phyloP scores from a whole-genome alignment of 2,888 invertebrate species.

The Agonopterix arenella region DNA sequence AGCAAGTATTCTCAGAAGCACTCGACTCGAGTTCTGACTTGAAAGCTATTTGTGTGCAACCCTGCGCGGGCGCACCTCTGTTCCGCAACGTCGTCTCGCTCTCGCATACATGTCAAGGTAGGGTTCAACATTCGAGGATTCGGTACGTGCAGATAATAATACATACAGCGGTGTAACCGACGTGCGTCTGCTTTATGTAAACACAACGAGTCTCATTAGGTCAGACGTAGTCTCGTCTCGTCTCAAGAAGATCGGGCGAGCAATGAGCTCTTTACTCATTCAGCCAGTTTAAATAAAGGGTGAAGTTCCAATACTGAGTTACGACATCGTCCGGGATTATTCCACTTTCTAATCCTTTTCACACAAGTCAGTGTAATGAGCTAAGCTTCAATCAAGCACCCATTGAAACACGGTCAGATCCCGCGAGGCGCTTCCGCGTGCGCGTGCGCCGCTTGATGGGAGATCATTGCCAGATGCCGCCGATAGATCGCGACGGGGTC shows the following conservation, averaged over 20 bases:
- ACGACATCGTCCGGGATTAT: conserved; percentile 27
- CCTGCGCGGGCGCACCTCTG: conserved; percentile 58
- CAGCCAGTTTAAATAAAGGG: conserved; percentile 13
- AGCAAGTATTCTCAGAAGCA: conserved; percentile 56
- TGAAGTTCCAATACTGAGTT: conserved; percentile 25
- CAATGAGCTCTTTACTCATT: neutral
- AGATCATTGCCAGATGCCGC: conserved; percentile 73
- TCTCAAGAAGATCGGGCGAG: neutral
- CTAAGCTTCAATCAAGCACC: conserved; percentile 43
- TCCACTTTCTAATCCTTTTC: conserved; percentile 53
- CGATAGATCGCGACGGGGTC: conserved; percentile 71
- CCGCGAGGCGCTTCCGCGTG: conserved; percentile 54
- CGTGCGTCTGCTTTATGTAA: conserved; percentile 54
- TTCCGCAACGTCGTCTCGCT: conserved; percentile 57
- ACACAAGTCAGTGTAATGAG: conserved; percentile 31
- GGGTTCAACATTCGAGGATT: conserved; percentile 74
- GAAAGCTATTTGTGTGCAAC: conserved; percentile 70
- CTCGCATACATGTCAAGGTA: conserved; percentile 74
- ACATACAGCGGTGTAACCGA: conserved; percentile 49
- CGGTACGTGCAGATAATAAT: conserved; percentile 58
- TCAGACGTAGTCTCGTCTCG: conserved; percentile 33
- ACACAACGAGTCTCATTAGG: conserved; percentile 46
- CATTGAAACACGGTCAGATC: conserved; percentile 68
- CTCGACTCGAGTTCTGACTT: conserved; percentile 51
- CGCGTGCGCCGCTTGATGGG: conserved; percentile 47